Evolutionary conservation across 2,888 invertebrate species (phyloP).

Genomic region (Sylvicola fuscatus): DNA sequence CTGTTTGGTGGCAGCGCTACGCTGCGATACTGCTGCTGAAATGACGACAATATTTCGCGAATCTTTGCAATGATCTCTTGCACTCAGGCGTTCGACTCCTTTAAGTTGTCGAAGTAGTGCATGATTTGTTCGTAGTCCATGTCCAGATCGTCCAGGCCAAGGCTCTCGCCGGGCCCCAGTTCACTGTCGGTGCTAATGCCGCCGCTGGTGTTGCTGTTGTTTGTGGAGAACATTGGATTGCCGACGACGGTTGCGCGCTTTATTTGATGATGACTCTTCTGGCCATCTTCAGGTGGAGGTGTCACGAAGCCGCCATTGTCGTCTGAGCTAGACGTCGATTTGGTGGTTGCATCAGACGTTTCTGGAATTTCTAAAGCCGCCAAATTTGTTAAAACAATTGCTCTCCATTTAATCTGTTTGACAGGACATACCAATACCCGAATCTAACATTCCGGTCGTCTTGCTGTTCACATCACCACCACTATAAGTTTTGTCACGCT

Average conservation of each 20-base stretch:
- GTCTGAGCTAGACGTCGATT: slow-evolving; percentile 11
- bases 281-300: slow-evolving; percentile 10
- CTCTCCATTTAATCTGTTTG: not conserved
- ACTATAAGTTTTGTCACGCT: slow-evolving; percentile 10
- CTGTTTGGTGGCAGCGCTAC: slow-evolving; percentile 23
- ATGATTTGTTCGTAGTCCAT: slow-evolving; percentile 97
- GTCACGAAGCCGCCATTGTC: slow-evolving; percentile 15
- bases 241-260: slow-evolving; percentile 72
- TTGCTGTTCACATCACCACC: slow-evolving; percentile 5
- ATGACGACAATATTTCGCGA: slow-evolving; percentile 57
- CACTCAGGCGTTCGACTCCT: slow-evolving; percentile 84
- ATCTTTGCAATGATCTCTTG: slow-evolving; percentile 71
- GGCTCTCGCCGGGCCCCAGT: slow-evolving; percentile 33
- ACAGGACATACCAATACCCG: slow-evolving; percentile 4
- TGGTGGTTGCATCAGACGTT: slow-evolving; percentile 3
- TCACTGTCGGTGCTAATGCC: slow-evolving; percentile 26
- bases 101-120: slow-evolving; percentile 95
- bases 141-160: slow-evolving; percentile 63
- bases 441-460: slow-evolving; percentile 4
- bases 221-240: slow-evolving; percentile 62
- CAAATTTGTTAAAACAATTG: not conserved
- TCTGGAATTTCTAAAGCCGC: slow-evolving; percentile 8
- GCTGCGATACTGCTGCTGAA: slow-evolving; percentile 32
- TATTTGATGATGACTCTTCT: slow-evolving; percentile 27
- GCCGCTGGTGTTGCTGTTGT: not conserved